Evolutionary conservation across 2,797 vertebrate species (phyloP), one percentile per base, ranked within the genome.

Genomic region (Acanthornis magna): DNA sequence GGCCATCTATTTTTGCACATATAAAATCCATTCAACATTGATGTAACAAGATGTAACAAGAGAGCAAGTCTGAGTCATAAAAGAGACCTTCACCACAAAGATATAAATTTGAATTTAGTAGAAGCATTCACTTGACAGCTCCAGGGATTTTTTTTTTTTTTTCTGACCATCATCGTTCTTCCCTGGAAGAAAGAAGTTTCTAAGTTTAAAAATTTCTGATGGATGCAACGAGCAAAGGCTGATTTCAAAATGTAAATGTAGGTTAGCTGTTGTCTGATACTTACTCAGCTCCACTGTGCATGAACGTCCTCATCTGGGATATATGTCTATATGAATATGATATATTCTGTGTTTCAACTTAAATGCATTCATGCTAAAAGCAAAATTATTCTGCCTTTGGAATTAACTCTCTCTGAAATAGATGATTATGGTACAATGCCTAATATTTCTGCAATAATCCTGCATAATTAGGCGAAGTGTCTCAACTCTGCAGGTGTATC

Each of bases 21-120:
- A 63, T 25, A 22, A 88, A 91, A 88, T 53, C 47, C 22, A 54
- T 63, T 86, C 0, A 1, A 57, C 85, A 63, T 53, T 75, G 58
- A 66, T 66, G 29, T 53, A 93, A 90, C 34, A 55, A 65, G 45
- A 72, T 38, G 21, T 55, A 92, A 82, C 50, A 82, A 83, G 61
- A 71, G 30, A 54, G 19, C 21, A 82, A 68, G 27, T 75, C 26
- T 82, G 47, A 95, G 60, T 85, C 76, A 85, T 72, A 72, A 80
- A 92, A 65, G 51, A 85, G 40, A 78, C 26, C 32, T 91, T 89
- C 26, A 51, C 34, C 21, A 30, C 10, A 79, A 40, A 89, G 47
- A 66, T 43, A 82, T 19, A 79, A 36, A 54, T 76, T 50, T 71
- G 55, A 78, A 66, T 89, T 87, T 91, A 92, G n/a, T 17, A 71